phyloP scores from a whole-genome alignment of 2,888 invertebrate genomes.

The Catocala nupta region DNA sequence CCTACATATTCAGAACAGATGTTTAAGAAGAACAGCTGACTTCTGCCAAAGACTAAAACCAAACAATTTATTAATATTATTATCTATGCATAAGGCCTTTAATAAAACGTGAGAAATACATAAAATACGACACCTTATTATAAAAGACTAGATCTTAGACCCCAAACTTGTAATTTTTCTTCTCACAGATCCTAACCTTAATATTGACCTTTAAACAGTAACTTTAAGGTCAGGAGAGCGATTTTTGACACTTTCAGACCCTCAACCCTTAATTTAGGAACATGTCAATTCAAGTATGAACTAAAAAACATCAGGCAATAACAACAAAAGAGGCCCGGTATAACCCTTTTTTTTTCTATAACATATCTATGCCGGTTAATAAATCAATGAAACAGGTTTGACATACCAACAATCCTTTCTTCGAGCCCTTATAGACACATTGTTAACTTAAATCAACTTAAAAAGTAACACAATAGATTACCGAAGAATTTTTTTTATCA shows the following conservation, averaged over 20 bases:
- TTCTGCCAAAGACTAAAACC: no score
- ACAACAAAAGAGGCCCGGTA: conserved; percentile 26
- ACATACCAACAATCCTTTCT: conserved; percentile 63
- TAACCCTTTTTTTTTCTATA: conserved; percentile 53
- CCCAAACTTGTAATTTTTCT: conserved; percentile 2
- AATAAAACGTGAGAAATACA: no score
- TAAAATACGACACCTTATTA: no score
- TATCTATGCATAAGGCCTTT: no score
- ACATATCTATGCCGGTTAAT: conserved; percentile 62
- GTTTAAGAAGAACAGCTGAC: no score
- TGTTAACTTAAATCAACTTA: conserved; percentile 49
- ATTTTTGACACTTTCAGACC: conserved; percentile 10
- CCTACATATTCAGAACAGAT: no score
- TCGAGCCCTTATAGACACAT: conserved; percentile 41
- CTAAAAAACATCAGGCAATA: conserved; percentile 18
- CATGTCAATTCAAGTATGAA: conserved; percentile 12
- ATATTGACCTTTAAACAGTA: conserved; percentile 30
- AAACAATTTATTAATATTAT: no score
- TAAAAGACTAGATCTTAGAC: no score
- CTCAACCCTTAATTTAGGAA: conserved; percentile 6
- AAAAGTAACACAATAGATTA: conserved; percentile 48
- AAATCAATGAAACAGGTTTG: conserved; percentile 67
- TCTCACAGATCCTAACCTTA: conserved; percentile 26
- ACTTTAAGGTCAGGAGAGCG: conserved; percentile 44
- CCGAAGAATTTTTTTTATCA: conserved; percentile 30